Evolutionary conservation across 2,113 vertebrate genomes (phyloP), one percentile per base, ranked within the genome.

Genomic region (Gnathonemus longibarbis): DNA sequence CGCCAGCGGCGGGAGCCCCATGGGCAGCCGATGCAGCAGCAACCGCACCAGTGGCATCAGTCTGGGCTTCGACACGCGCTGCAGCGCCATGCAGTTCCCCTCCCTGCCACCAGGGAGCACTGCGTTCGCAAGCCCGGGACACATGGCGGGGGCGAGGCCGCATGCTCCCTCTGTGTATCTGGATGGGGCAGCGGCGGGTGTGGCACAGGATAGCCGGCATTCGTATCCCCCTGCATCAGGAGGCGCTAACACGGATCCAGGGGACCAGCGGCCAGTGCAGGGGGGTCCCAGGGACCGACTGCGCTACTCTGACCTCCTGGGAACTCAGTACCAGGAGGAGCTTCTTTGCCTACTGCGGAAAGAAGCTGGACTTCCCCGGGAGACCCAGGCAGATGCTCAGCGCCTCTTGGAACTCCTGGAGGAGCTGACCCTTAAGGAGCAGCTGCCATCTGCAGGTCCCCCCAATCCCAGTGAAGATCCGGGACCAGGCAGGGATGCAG

Each of bases 31-130:
- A 91, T 97, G 95, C 92, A 97, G 96, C 95, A 97, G 97, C 94
- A 97, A 97, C 91, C 94, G 97, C 2, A 98, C 96, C 92, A 97
- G 97, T 2, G 97, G 97, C 90, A 97, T 97, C 94, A 97, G 97
- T 92, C 94, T 97, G 91, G 97, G 97, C 90, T 97, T 97, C 5
- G 97, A 97, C 94, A 95, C 95, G 0, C 95, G 97, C 46, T 96
- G 97, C 90, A 95, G 96, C 2, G 96, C 94, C 31, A 94, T 94
- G 90, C 94, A 92, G 9, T 93, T 93, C 10, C 91, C 92, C 66
- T 93, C 93, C 48, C 89, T 92, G 74, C 95, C 94, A 89, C 53
- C 92, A 0, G 94, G 93, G 39, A 92, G 93, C 24, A 90, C 92
- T 5, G 92, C 1, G 90, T 91, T 0, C 92, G 94, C 39, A 89